Conservation (phyloP, 2,888 invertebrate genomes). For the Aradus depressus region DNA sequence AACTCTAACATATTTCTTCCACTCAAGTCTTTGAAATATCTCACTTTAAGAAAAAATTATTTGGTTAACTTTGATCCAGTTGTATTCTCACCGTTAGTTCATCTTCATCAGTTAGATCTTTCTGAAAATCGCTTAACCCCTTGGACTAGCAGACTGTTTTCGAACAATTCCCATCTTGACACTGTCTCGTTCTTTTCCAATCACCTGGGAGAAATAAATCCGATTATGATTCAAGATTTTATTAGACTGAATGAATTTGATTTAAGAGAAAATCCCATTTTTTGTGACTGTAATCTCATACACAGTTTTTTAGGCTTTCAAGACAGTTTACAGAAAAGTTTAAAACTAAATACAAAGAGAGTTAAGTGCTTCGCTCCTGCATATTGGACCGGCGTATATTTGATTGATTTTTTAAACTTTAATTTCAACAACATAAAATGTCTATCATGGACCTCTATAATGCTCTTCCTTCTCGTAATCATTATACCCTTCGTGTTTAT, state of each 20-base stretch:
- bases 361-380: slow-evolving; percentile 4
- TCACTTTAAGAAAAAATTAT: slow-evolving; percentile 41
- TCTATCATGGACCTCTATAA: slow-evolving; percentile 1
- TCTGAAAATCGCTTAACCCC: slow-evolving; percentile 44
- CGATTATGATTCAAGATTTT: slow-evolving; percentile 48
- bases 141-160: slow-evolving; percentile 45
- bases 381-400: slow-evolving; percentile 1
- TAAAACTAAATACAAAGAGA: neutral
- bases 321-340: neutral
- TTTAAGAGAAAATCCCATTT: slow-evolving; percentile 44
- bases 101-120: slow-evolving; percentile 42
- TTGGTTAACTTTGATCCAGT: slow-evolving; percentile 43
- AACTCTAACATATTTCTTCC: slow-evolving; percentile 42
- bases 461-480: neutral
- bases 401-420: neutral
- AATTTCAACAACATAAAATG: slow-evolving; percentile 1
- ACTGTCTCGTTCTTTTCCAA: slow-evolving; percentile 42
- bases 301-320: neutral
- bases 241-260: slow-evolving; percentile 40
- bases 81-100: slow-evolving; percentile 42
- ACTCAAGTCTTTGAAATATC: slow-evolving; percentile 43
- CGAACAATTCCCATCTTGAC: slow-evolving; percentile 39
- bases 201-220: slow-evolving; percentile 44
- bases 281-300: slow-evolving; percentile 40
- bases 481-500: slow-evolving; percentile 3